Conservation (phyloP, 2,888 invertebrate species). For the Phalera bucephala region DNA sequence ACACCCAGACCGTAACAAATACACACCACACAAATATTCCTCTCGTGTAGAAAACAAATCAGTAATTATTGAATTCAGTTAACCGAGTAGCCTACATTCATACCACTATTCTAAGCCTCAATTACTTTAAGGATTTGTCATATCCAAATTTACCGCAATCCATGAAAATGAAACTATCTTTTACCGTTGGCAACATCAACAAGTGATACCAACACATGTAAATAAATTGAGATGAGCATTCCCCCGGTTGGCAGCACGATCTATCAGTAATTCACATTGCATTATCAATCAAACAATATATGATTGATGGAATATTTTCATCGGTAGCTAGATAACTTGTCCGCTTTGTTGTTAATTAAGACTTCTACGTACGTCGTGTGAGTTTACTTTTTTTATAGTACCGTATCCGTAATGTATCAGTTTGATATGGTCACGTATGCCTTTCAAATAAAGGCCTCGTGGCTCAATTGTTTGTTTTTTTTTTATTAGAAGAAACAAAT, state of each 20-base stretch:
- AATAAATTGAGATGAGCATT: conserved; percentile 79
- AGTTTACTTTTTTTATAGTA: conserved; percentile 18
- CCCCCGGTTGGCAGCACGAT: conserved; percentile 68
- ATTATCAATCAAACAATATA: conserved; percentile 76
- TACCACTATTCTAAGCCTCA: too few species aligned
- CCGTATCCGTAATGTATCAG: conserved; percentile 11
- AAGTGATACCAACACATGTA: conserved; percentile 79
- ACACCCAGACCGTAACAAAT: too few species aligned
- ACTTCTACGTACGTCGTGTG: conserved; percentile 54
- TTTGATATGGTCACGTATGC: conserved; percentile 12
- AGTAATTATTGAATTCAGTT: too few species aligned
- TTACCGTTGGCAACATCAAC: conserved; percentile 74
- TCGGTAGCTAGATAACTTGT: conserved; percentile 80
- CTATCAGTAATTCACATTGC: conserved; percentile 80
- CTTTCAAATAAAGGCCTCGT: conserved; percentile 5
- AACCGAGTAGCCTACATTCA: too few species aligned
- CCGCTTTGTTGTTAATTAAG: conserved; percentile 77
- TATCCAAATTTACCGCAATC: conserved; percentile 14
- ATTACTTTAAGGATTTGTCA: conserved; percentile 1
- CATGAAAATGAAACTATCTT: conserved; percentile 41
- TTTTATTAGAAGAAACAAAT: not conserved
- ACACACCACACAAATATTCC: too few species aligned
- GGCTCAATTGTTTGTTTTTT: not conserved
- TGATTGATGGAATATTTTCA: conserved; percentile 80
- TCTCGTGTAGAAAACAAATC: too few species aligned